Base-by-base conservation (phyloP, 2,888 invertebrate species). In the Amphipyra tragopoginis region DNA sequence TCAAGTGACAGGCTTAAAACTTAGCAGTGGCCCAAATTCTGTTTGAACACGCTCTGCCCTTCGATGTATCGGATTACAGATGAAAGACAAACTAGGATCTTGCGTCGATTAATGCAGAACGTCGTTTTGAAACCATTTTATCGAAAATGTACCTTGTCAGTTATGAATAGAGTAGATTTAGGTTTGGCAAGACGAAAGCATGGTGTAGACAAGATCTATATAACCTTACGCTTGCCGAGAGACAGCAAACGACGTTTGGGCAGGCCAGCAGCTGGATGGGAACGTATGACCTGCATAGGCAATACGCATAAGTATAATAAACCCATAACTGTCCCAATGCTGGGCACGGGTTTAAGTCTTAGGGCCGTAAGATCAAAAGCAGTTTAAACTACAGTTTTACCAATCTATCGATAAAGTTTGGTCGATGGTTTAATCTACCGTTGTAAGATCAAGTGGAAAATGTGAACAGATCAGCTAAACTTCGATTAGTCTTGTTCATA, bases 1-100 rank as follows among this genome's bases (percentile, higher is more conserved):
- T 84, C 85, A 82, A 71, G 63, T 65, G 61, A 72, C 64, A 59
- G 64, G 54, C 72, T 72, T 39, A 69, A 82, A 83, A 79, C 75
- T 78, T 78, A 75, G 72, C 69, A 43, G 44, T 65, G 59, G 55
- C 65, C 56, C 39, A 55, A 73, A 77, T 69, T 75, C 61, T 79
- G 75, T 83, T 77, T 78, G 75, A 64, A 74, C 62, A 58, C 57
- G 71, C 66, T 61, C 38, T 56, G 48, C 40, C 66, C 67, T 62
- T 65, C 67, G 13, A 36, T 39, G 67, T 67, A 74, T 83, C 69
- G 63, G 51, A 65, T 86, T 84, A 77, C 85, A 63, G 64, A 75
- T 70, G 65, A 72, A 72, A 79, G 63, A 76, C 63, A 73, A 73
- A 59, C 64, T 63, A 13, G 42, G 34, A 51, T 54, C 52, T 58